These are phyloP conservation scores for Diplosoma virens DNA, from an alignment of 23 tunicate genomes.

Conservation along the genomic window DNA sequence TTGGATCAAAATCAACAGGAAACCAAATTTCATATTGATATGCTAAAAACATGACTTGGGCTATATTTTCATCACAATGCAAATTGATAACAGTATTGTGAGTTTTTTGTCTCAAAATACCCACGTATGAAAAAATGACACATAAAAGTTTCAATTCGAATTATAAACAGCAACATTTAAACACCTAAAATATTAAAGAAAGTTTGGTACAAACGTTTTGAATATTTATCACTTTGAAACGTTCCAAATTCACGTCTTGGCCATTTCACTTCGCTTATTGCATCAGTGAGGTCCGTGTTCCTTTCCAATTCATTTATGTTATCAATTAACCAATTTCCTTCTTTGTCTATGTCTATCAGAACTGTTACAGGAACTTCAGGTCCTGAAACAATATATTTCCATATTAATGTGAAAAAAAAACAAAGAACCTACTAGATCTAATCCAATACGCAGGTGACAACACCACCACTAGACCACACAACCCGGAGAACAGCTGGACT, in stretches of 20 bases:
- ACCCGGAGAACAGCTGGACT: too few relatives aligned
- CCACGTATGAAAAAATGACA: too few relatives aligned
- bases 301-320: slow-evolving; percentile 14
- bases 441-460: too few relatives aligned
- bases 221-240: slow-evolving; percentile 17
- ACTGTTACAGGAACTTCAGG: slow-evolving; percentile 76
- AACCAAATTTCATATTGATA: slow-evolving; percentile 84
- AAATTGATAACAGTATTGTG: too few relatives aligned
- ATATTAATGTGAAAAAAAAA: too few relatives aligned
- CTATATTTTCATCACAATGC: too few relatives aligned
- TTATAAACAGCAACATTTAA: neutral
- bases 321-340: slow-evolving; percentile 48
- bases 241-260: slow-evolving; percentile 51
- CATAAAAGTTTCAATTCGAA: too few relatives aligned
- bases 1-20: slow-evolving; percentile 73
- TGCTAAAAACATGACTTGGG: slow-evolving; percentile 45
- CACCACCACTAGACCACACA: too few relatives aligned
- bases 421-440: too few relatives aligned
- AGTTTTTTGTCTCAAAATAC: too few relatives aligned
- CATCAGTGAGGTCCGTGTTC: slow-evolving; percentile 47
- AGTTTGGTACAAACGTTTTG: neutral
- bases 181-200: neutral
- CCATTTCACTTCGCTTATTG: slow-evolving; percentile 53
- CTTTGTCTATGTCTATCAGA: neutral
- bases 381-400: too few relatives aligned